phyloP scores from a whole-genome alignment of 2,888 invertebrate genomes.

The Epinotia bilunana region DNA sequence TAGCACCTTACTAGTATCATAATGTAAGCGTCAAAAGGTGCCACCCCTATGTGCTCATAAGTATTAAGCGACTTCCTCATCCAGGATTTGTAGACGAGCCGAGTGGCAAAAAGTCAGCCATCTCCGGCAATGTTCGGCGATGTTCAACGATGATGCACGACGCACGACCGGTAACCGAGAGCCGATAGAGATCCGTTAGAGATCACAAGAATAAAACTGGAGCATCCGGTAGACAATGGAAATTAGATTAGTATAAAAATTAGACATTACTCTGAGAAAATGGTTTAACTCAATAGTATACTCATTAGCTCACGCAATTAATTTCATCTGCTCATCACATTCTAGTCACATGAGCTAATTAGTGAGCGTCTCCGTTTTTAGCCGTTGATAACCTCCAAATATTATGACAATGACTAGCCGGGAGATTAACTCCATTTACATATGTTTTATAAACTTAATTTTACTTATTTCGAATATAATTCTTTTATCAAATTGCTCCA shows the following conservation, averaged over 20 bases:
- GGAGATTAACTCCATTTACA: no score
- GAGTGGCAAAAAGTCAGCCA: conserved; percentile 45
- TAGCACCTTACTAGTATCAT: not conserved
- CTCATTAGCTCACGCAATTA: not conserved
- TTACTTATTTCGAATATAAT: no score
- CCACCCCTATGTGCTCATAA: conserved; percentile 41
- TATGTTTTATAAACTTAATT: no score
- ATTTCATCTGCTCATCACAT: not conserved
- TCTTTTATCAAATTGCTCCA: no score
- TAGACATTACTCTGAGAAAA: not conserved
- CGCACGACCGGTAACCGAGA: conserved; percentile 9
- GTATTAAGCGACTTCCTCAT: conserved; percentile 51
- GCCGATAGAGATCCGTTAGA: not conserved
- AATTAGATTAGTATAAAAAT: not conserved
- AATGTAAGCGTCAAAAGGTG: not conserved
- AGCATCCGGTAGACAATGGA: not conserved
- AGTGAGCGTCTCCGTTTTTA: no score
- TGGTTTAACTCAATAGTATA: no score
- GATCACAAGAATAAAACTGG: not conserved
- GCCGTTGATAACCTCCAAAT: no score
- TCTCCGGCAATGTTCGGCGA: conserved; percentile 32
- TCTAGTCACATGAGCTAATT: no score
- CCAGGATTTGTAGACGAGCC: conserved; percentile 51
- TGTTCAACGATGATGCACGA: conserved; percentile 30
- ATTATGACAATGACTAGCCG: no score